Evolutionary conservation across 2,888 invertebrate species (phyloP).

Genomic region (Tenthredo mesomela): DNA sequence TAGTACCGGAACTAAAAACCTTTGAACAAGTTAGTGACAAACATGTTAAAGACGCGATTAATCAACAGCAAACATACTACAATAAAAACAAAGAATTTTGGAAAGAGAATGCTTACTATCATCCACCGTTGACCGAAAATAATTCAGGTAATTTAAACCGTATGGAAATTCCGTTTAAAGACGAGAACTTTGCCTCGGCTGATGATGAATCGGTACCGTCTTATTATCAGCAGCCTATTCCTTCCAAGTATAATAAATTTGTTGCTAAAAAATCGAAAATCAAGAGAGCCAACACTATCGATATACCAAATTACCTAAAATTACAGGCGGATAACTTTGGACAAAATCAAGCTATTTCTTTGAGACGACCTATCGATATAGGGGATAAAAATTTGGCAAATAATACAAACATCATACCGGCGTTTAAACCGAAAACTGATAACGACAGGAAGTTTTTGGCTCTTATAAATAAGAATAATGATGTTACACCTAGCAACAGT

Average conservation of each 20-base stretch:
- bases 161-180: slow-evolving; percentile 54
- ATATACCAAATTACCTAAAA: slow-evolving; percentile 85
- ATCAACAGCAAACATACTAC: slow-evolving; percentile 73
- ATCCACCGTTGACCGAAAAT: slow-evolving; percentile 56
- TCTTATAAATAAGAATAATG: slow-evolving; percentile 88
- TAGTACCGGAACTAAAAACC: background rate
- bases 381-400: slow-evolving; percentile 77
- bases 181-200: slow-evolving; percentile 54
- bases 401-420: slow-evolving; percentile 80
- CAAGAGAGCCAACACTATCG: slow-evolving; percentile 94
- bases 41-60: slow-evolving; percentile 74
- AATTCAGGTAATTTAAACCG: background rate
- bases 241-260: slow-evolving; percentile 74
- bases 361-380: slow-evolving; percentile 82
- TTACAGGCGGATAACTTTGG: slow-evolving; percentile 73
- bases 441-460: slow-evolving; percentile 92
- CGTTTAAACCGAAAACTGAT: slow-evolving; percentile 90
- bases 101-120: slow-evolving; percentile 45
- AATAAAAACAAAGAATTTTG: slow-evolving; percentile 63
- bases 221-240: slow-evolving; percentile 59
- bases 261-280: slow-evolving; percentile 86
- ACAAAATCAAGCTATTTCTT: slow-evolving; percentile 75
- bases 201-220: slow-evolving; percentile 55
- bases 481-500: slow-evolving; percentile 68
- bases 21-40: slow-evolving; percentile 65